These are phyloP conservation scores for Scopus umbretta DNA, from an alignment of 2,113 vertebrate species.

Conservation along the genomic window DNA sequence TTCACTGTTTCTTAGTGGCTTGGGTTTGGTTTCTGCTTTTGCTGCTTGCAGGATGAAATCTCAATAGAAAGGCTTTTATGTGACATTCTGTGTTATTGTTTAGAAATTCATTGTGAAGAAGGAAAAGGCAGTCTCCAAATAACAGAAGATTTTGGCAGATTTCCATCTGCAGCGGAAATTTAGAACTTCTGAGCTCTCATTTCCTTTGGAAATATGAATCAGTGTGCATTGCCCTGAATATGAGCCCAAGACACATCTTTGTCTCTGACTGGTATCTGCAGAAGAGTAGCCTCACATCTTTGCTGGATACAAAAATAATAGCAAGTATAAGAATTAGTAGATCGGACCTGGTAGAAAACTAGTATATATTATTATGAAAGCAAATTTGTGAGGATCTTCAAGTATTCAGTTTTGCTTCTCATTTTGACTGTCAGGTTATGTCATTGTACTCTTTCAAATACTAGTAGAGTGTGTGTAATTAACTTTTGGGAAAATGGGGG, in stretches of 20 bases:
- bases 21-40: not conserved
- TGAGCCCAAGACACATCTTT: not conserved
- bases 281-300: not conserved
- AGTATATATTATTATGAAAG: not conserved
- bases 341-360: not conserved
- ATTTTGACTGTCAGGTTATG: not conserved
- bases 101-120: constrained; percentile 38
- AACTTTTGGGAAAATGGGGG: not conserved
- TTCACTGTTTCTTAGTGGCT: not conserved
- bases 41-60: not conserved
- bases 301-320: not conserved
- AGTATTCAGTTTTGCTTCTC: not conserved
- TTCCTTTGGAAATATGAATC: constrained; percentile 51
- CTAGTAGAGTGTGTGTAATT: not conserved
- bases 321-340: not conserved
- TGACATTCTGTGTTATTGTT: constrained; percentile 38
- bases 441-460: not conserved
- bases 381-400: not conserved
- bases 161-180: constrained; percentile 1
- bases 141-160: not conserved
- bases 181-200: not conserved
- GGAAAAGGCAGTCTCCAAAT: constrained; percentile 41
- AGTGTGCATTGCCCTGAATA: not conserved
- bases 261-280: not conserved
- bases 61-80: constrained; percentile 28